A percentile compares a stretch with the other conserved stretches of the same genome.
These are phyloP conservation scores for Chiloscyllium plagiosum DNA, from an alignment of 2,113 vertebrate species.

Conservation along the genomic window DNA sequence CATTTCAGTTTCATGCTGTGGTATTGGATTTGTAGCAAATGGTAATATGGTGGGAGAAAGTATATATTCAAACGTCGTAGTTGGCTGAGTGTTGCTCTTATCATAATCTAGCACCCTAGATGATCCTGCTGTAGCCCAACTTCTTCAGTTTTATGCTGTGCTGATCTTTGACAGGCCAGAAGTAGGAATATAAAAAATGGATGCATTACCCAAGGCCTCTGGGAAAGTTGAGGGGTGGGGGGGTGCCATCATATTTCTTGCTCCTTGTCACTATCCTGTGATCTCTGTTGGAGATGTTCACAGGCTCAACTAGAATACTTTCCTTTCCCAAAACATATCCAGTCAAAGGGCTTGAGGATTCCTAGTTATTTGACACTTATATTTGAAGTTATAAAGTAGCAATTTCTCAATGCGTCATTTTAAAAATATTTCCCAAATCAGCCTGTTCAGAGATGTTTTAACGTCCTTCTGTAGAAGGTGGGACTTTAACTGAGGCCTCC, in stretches of 20 bases:
- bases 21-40: no score
- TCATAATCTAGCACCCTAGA: not conserved
- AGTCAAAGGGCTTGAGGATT: not conserved
- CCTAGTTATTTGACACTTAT: not conserved
- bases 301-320: not conserved
- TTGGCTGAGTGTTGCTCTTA: not conserved
- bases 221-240: not conserved
- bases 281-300: not conserved
- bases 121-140: not conserved
- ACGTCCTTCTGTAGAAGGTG: no score
- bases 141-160: not conserved
- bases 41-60: no score
- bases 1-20: no score
- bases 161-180: not conserved
- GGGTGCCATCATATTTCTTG: not conserved
- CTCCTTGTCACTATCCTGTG: not conserved
- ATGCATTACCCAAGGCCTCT: not conserved
- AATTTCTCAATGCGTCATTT: not conserved
- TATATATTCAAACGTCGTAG: no score
- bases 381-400: not conserved
- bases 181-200: not conserved
- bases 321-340: no score
- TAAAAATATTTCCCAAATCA: no score
- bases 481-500: no score
- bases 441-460: no score